These are phyloP conservation scores for Myotis myotis DNA, from an alignment of 2,797 vertebrate species.

Conservation along the genomic window DNA sequence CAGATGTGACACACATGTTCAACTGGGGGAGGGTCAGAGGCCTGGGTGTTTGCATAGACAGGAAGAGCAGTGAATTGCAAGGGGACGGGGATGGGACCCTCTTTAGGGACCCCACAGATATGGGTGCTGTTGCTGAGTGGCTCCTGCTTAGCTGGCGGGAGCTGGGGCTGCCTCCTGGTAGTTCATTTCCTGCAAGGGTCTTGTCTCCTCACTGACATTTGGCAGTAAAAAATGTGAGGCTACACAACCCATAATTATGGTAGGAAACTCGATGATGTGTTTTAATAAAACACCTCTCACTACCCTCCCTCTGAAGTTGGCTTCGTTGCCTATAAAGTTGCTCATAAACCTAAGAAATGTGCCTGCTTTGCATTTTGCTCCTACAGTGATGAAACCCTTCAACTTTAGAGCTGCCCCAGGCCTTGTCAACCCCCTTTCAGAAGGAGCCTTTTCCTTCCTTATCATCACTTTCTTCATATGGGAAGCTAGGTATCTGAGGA, in stretches of 20 bases:
- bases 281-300: background rate
- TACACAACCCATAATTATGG: background rate
- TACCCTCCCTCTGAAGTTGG: conserved; percentile 47
- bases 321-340: conserved; percentile 17
- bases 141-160: background rate
- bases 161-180: background rate
- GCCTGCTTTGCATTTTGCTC: background rate
- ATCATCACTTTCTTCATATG: accelerated
- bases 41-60: too few relatives aligned
- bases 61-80: background rate
- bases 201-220: background rate
- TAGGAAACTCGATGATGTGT: background rate
- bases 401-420: background rate
- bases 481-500: background rate
- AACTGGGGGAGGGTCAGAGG: background rate
- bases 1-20: too few relatives aligned
- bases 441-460: background rate
- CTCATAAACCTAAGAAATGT: background rate
- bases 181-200: background rate
- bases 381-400: background rate
- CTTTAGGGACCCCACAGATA: background rate
- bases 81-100: background rate
- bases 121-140: accelerated
- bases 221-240: background rate
- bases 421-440: background rate